Evolutionary conservation across 2,797 vertebrate species (phyloP).

Genomic region (Galagoides demidoff): DNA sequence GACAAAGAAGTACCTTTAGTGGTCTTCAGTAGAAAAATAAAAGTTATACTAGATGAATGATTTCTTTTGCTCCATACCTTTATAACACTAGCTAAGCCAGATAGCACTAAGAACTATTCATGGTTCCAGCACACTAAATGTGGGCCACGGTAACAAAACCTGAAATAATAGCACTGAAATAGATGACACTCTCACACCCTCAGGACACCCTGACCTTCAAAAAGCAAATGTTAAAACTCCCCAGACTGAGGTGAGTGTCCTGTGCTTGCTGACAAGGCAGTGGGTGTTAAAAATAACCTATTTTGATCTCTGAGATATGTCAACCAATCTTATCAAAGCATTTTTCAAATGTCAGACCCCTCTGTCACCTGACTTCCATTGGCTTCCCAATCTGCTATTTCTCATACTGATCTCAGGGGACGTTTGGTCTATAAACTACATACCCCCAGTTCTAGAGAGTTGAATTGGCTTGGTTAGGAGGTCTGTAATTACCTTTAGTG

Average conservation of each 20-base stretch:
- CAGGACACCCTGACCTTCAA: background rate
- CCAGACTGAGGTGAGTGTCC: constrained; percentile 24
- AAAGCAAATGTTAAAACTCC: constrained; percentile 32
- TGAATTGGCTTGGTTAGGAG: background rate
- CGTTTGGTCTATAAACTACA: background rate
- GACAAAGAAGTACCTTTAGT: background rate
- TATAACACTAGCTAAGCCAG: background rate
- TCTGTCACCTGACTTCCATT: background rate
- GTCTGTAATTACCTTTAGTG: background rate
- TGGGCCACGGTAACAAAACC: constrained; percentile 36
- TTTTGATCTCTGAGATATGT: constrained; percentile 47
- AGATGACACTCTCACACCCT: background rate
- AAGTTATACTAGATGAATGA: background rate
- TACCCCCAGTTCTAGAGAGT: background rate
- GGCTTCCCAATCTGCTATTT: background rate
- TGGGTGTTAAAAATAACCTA: background rate
- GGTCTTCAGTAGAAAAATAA: background rate
- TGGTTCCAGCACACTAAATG: constrained; percentile 24
- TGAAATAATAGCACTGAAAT: background rate
- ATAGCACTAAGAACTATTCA: constrained; percentile 16
- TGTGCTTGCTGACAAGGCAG: constrained; percentile 26
- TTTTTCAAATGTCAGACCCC: constrained; percentile 63
- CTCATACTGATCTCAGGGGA: background rate
- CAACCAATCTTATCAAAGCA: constrained; percentile 47
- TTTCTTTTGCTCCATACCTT: background rate